A percentile compares a stretch with the other conserved stretches of the same genome.
Conservation (phyloP, 1,140 invertebrate genomes). For the Whitmania pigra region DNA sequence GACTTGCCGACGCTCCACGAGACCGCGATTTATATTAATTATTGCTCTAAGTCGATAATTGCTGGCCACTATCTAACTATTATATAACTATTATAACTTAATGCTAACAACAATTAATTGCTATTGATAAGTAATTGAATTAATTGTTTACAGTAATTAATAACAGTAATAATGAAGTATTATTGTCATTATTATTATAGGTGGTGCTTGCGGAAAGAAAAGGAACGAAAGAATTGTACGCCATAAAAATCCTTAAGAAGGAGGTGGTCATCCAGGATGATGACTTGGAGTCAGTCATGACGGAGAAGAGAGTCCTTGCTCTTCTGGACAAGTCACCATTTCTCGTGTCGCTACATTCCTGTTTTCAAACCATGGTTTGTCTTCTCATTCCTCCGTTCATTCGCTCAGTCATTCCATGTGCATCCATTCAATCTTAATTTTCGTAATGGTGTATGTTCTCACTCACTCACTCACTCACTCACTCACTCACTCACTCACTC, state of each 20-base stretch:
- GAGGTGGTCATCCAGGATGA: slow-evolving; percentile 99
- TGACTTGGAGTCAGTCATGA: slow-evolving; percentile 98
- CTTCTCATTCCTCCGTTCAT: background rate
- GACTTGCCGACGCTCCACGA: no score
- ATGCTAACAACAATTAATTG: background rate
- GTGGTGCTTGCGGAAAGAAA: slow-evolving; percentile 90
- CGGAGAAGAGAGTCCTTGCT: slow-evolving; percentile 90
- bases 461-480: no score
- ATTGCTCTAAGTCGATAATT: no score
- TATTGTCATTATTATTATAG: slow-evolving; percentile 42
- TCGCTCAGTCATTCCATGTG: no score
- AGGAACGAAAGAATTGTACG: slow-evolving; percentile 91
- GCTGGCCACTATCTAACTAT: no score
- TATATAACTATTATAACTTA: no score
- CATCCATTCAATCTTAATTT: no score
- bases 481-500: no score
- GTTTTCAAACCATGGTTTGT: slow-evolving; percentile 92
- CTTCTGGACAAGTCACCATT: slow-evolving; percentile 91
- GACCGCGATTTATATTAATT: no score
- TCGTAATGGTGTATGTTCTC: no score
- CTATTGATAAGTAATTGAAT: no score
- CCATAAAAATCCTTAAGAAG: slow-evolving; percentile 97
- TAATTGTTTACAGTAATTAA: slow-evolving; percentile 51
- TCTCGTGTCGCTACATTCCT: slow-evolving; percentile 92
- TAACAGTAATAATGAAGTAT: background rate